Conservation (phyloP, 2,797 vertebrate genomes). For the Ciconia nigra region DNA sequence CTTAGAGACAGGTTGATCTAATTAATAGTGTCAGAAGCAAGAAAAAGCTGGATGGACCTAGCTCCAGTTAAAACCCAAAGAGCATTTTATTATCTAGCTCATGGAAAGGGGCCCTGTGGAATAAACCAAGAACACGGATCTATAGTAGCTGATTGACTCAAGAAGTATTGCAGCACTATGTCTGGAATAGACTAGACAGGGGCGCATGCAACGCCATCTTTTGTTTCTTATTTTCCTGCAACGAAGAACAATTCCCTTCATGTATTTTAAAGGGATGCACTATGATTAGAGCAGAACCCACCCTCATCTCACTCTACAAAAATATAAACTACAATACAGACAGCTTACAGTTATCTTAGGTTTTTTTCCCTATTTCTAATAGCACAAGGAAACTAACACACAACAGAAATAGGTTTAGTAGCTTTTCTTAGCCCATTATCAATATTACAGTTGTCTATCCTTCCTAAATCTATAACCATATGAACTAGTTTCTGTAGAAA, state of each 20-base stretch:
- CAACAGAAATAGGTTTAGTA: background rate
- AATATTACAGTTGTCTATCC: background rate
- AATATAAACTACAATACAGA: background rate
- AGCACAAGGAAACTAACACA: background rate
- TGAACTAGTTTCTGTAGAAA: background rate
- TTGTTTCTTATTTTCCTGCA: background rate
- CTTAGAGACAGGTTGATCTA: conserved; percentile 63
- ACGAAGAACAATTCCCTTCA: background rate
- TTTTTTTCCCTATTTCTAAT: background rate
- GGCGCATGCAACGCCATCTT: background rate
- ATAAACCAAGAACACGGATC: background rate
- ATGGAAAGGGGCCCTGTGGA: background rate
- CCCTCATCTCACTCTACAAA: background rate
- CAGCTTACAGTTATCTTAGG: background rate
- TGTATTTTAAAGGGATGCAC: background rate
- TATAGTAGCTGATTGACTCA: background rate
- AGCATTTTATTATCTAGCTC: conserved; percentile 34
- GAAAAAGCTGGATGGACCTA: conserved; percentile 52
- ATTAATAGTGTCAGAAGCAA: conserved; percentile 67
- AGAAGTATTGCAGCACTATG: background rate
- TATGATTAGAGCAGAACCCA: background rate
- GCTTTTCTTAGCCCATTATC: background rate
- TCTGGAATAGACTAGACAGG: background rate
- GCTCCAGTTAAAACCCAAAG: conserved; percentile 24
- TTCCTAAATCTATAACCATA: background rate